Evolutionary conservation across 2,113 vertebrate genomes (phyloP).

Genomic region (Vicugna pacos): DNA sequence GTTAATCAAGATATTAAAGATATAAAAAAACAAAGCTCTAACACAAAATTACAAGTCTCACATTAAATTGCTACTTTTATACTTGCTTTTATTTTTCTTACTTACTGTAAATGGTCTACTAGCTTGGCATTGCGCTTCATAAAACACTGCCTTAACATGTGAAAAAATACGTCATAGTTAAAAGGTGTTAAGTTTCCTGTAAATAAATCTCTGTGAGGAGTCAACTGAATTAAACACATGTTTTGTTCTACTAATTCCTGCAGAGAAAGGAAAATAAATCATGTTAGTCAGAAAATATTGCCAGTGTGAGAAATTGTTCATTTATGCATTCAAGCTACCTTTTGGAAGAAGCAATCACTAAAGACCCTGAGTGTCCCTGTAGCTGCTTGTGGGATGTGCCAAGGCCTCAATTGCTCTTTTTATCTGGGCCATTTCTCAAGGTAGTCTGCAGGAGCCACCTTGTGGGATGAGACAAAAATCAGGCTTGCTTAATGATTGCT

Average conservation of each 20-base stretch:
- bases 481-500: not conserved
- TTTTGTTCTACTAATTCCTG: conserved; percentile 72
- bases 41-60: conserved; percentile 8
- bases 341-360: not conserved
- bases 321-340: not conserved
- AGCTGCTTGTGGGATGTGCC: not conserved
- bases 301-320: not conserved
- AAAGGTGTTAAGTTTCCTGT: conserved; percentile 87
- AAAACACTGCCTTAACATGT: conserved; percentile 95
- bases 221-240: conserved; percentile 93
- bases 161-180: conserved; percentile 90
- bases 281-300: conserved; percentile 45
- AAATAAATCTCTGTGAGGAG: conserved; percentile 92
- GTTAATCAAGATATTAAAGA: not conserved
- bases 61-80: conserved; percentile 8
- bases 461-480: not conserved
- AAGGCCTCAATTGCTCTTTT: not conserved
- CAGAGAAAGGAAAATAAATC: conserved; percentile 35
- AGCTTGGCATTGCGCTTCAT: conserved; percentile 89
- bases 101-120: conserved; percentile 92
- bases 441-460: not conserved
- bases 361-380: not conserved
- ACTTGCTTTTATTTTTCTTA: conserved; percentile 53
- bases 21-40: not conserved
- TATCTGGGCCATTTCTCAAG: not conserved